Evolutionary conservation across 2,888 invertebrate species (phyloP).

Genomic region (Cactoblastis cactorum): DNA sequence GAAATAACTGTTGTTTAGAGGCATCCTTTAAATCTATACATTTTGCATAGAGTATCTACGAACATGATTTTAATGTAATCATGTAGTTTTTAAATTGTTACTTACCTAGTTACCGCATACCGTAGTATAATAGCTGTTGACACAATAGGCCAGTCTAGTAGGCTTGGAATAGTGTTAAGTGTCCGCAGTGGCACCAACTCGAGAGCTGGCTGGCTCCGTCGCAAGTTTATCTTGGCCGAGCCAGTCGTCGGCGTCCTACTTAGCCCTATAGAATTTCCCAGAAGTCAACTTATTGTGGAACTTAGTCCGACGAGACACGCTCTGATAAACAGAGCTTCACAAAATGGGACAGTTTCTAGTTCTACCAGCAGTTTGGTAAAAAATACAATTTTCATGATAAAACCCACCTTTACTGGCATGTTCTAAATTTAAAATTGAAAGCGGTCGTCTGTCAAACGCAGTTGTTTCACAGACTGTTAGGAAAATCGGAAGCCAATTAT

Average conservation of each 20-base stretch:
- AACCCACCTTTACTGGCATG: background rate
- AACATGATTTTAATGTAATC: no score
- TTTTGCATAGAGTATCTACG: no score
- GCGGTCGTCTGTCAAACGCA: slow-evolving; percentile 10
- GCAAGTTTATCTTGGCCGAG: slow-evolving; percentile 38
- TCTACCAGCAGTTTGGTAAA: background rate
- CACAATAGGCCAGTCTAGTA: slow-evolving; percentile 9
- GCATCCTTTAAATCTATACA: no score
- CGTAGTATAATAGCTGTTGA: slow-evolving; percentile 2
- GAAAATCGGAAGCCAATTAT: background rate
- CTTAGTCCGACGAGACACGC: slow-evolving; percentile 23
- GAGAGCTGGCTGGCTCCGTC: slow-evolving; percentile 27
- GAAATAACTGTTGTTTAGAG: no score
- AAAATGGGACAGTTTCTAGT: background rate
- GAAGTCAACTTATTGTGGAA: slow-evolving; percentile 41
- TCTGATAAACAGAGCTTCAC: slow-evolving; percentile 1
- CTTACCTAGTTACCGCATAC: background rate
- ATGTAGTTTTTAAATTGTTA: no score
- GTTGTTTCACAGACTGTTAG: background rate
- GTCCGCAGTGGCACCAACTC: slow-evolving; percentile 30
- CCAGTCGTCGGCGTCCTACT: slow-evolving; percentile 44
- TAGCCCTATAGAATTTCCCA: slow-evolving; percentile 34
- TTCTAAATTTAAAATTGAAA: slow-evolving; percentile 5
- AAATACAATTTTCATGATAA: background rate
- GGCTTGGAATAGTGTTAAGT: slow-evolving; percentile 19